A percentile compares a stretch with the other conserved stretches of the same genome.
These are phyloP conservation scores for Clarias gariepinus DNA, from an alignment of 2,113 vertebrate species.

Conservation along the genomic window DNA sequence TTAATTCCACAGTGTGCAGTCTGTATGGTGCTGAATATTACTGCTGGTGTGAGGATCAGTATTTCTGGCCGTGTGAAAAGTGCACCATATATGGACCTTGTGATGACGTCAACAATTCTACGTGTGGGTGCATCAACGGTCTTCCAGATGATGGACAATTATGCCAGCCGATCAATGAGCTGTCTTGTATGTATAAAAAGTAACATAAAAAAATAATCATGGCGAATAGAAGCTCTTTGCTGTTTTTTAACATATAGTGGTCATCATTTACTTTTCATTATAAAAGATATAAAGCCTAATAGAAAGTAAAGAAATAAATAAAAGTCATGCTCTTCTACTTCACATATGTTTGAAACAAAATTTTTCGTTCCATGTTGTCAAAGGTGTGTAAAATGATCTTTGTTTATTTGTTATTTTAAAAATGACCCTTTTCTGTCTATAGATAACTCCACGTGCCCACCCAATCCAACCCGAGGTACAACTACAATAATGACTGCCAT, in stretches of 20 bases:
- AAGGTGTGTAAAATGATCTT: neutral
- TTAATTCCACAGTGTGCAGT: constrained; percentile 50
- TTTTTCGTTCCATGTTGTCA: too few species aligned
- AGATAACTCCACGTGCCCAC: neutral
- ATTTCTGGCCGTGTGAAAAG: constrained; percentile 45
- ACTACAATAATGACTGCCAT: neutral
- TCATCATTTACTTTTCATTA: neutral
- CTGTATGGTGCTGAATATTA: constrained; percentile 29
- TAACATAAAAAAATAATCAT: neutral
- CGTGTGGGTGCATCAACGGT: constrained; percentile 44
- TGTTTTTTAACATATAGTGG: too few species aligned
- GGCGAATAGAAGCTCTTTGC: too few species aligned
- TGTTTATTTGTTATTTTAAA: neutral
- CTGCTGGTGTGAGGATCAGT: constrained; percentile 49
- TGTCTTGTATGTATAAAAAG: neutral
- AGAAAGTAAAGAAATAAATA: too few species aligned
- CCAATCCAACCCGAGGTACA: neutral
- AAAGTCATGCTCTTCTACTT: neutral
- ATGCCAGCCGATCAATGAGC: constrained; percentile 31
- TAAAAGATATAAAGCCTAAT: too few species aligned
- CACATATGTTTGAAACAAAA: neutral
- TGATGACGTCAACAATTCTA: constrained; percentile 13
- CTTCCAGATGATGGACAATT: constrained; percentile 27
- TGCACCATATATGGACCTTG: constrained; percentile 48
- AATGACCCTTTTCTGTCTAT: neutral